Evolutionary conservation across 2,888 invertebrate genomes (phyloP).

Genomic region (Suillia variegata): DNA sequence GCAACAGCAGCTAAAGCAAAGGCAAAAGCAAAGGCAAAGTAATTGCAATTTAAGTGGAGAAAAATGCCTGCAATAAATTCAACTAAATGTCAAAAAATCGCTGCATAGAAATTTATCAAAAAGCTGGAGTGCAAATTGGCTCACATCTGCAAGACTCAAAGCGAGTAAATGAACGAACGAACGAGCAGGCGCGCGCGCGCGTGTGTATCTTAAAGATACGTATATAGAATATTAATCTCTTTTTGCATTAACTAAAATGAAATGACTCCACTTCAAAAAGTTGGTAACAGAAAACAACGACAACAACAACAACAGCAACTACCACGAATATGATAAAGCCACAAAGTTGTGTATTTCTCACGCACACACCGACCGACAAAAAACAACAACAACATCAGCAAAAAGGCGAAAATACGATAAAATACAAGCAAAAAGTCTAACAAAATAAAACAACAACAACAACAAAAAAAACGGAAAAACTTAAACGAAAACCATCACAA

Average conservation of each 20-base stretch:
- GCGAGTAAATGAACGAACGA: too few relatives aligned
- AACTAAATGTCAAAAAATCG: slow-evolving; percentile 52
- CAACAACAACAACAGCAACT: slow-evolving; percentile 5
- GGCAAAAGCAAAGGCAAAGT: slow-evolving; percentile 45
- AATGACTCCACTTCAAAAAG: slow-evolving; percentile 40
- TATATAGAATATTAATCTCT: slow-evolving; percentile 52
- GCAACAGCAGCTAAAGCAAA: slow-evolving; percentile 41
- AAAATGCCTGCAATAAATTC: slow-evolving; percentile 53
- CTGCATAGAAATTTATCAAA: slow-evolving; percentile 54
- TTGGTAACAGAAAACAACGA: not conserved
- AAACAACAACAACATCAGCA: too few relatives aligned
- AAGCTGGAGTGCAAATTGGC: slow-evolving; percentile 49
- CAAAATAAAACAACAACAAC: not conserved
- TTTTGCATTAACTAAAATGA: slow-evolving; percentile 47
- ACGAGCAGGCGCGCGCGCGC: too few relatives aligned
- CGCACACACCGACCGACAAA: slow-evolving; percentile 15
- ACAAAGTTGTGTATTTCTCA: slow-evolving; percentile 21
- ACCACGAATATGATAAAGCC: slow-evolving; percentile 19
- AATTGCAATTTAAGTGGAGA: slow-evolving; percentile 52
- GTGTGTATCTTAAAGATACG: slow-evolving; percentile 42
- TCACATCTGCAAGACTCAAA: slow-evolving; percentile 38
- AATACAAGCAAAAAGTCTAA: slow-evolving; percentile 11
- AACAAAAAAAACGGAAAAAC: slow-evolving; percentile 14
- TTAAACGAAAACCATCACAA: slow-evolving; percentile 53
- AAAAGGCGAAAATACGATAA: slow-evolving; percentile 7